Evolutionary conservation across 1,140 invertebrate genomes (phyloP).

Genomic region (Drosophila rhopaloa): DNA sequence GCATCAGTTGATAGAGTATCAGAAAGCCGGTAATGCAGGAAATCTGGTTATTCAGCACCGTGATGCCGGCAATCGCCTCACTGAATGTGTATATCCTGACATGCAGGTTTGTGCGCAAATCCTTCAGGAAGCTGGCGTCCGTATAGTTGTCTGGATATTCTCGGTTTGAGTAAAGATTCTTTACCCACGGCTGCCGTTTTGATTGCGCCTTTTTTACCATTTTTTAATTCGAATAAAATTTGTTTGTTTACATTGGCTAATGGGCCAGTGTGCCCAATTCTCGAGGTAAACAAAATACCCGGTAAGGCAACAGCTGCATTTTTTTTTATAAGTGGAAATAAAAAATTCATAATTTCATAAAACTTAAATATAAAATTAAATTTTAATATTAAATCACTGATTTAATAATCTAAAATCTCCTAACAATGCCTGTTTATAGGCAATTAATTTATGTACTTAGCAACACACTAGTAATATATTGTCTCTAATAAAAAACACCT

Average conservation of each 20-base stretch:
- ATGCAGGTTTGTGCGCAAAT: constrained; percentile 93
- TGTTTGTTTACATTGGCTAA: constrained; percentile 34
- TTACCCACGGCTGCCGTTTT: constrained; percentile 88
- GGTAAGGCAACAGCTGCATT: too few species aligned
- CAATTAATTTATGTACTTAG: too few species aligned
- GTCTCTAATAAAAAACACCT: too few species aligned
- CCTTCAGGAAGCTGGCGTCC: constrained; percentile 92
- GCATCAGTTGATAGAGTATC: constrained; percentile 90
- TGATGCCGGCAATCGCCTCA: constrained; percentile 90
- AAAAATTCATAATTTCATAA: too few species aligned
- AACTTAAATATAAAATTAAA: too few species aligned
- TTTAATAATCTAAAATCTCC: too few species aligned
- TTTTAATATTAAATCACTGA: too few species aligned
- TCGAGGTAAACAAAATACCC: not conserved
- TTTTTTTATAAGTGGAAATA: too few species aligned
- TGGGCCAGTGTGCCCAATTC: constrained; percentile 1
- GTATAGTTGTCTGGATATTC: constrained; percentile 97
- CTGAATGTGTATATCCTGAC: constrained; percentile 88
- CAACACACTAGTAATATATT: too few species aligned
- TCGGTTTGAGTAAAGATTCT: constrained; percentile 95
- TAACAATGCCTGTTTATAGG: too few species aligned
- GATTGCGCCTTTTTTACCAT: constrained; percentile 48
- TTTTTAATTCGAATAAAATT: constrained; percentile 28
- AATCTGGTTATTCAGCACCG: constrained; percentile 90
- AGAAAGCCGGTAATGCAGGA: constrained; percentile 91